A percentile compares a stretch with the other conserved stretches of the same genome.
phyloP scores from a whole-genome alignment of 2,797 vertebrate species.

The Leucoraja ocellata region DNA sequence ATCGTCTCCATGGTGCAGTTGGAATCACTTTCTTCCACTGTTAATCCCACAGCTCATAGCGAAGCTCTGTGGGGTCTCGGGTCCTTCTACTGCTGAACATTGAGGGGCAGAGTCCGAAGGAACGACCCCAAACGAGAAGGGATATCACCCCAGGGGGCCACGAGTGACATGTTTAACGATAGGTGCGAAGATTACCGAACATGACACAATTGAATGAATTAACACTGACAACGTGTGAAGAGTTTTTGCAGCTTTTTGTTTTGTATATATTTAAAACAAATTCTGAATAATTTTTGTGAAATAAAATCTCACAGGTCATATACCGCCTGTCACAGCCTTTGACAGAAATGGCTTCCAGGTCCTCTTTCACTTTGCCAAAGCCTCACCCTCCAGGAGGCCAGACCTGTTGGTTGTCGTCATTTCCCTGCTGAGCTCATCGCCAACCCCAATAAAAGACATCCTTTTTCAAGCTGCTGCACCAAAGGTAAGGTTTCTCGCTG shows the following conservation, averaged over 20 bases:
- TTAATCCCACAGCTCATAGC: conserved; percentile 54
- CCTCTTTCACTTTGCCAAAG: conserved; percentile 72
- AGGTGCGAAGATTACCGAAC: no score
- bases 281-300: no score
- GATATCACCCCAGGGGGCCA: no score
- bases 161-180: no score
- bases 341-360: conserved; percentile 67
- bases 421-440: conserved; percentile 74
- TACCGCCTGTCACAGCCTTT: conserved; percentile 64
- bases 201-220: no score
- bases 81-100: no score
- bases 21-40: not conserved
- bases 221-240: no score
- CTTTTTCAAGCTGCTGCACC: conserved; percentile 74
- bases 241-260: no score
- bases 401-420: conserved; percentile 67
- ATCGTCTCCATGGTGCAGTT: not conserved
- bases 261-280: no score
- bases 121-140: no score
- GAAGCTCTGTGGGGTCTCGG: no score
- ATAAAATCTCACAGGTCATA: conserved; percentile 53
- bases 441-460: conserved; percentile 62
- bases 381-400: conserved; percentile 52
- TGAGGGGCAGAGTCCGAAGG: no score
- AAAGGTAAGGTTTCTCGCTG: conserved; percentile 60